Base-by-base conservation (phyloP, 2,888 invertebrate species). In the Xanthia togata region DNA sequence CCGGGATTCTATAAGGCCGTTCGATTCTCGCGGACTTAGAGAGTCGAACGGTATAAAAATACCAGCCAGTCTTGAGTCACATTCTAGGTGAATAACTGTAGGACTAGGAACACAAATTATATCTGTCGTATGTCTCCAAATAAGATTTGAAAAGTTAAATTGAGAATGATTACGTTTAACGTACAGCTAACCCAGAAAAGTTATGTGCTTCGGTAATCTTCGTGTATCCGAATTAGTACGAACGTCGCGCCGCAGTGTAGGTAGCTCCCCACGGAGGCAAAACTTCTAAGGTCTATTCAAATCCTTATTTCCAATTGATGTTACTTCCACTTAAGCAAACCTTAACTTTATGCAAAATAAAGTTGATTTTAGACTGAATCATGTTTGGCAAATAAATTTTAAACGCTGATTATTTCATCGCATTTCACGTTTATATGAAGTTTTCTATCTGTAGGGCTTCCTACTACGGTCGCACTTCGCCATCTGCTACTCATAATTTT, bases 1-100 rank as follows among this genome's bases (percentile, higher is more conserved):
- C 23, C 11, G 47, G 38, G 4, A 68, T 50, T 59, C 47, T 47
- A 9, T 50, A 41, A 41, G 12, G 0, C 17, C 9, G 17, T 47
- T 44, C 44, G 31, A 57, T 78, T 68, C 57, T 20, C 1, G 0
- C 20, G 20, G 31, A 14, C 38, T 6, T 14, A 47, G 44, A n/a
- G 1, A 47, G 9, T 57, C 38, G 47, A 78, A 31, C 4, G 20
- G n/a, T 78, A 50, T 69, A 31, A 57, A 76, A 69, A 78, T 78
- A 78, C 38, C 20, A 68, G 41, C 14, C 6, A 17, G 2, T 74
- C 17, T 59, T 11, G 74, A 23, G 23, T 17, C 26, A 0, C 17
- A 35, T 17, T 77, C 23, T 44, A 31, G 4, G 5, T 62, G 63
- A 44, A 63, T 53, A 74, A 31, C 26, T 23, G 2, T 47, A 23